Evolutionary conservation across 2,797 vertebrate species (phyloP), one percentile per base, ranked within the genome.

Genomic region (Lindbergichthys nudifrons): DNA sequence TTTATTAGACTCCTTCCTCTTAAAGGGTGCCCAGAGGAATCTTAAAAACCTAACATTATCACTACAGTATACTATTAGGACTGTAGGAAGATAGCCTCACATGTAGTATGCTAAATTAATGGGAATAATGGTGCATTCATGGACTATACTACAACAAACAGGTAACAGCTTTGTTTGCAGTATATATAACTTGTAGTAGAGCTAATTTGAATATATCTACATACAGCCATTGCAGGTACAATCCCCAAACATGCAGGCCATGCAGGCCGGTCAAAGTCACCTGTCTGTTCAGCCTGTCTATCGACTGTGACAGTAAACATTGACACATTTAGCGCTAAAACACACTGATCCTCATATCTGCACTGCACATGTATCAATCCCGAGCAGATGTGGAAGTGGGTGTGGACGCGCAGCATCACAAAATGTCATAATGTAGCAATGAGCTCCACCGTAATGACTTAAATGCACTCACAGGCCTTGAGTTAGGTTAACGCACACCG

Each of bases 381-480:
- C 73, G 72, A 30, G 71, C 83, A 54, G 81, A 75, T 75, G 88
- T 92, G 91, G 91, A 75, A 72, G 89, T 92, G 91, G 91, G 92
- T 91, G 92, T 93, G 91, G 92, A 92, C 90, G 60, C 76, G 83
- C 74, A 71, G 84, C 83, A 84, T 82, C 82, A 73, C 77, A 76
- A 64, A 81, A 70, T 75, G 81, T 73, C 79, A 85, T 60, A 65
- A 52, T 21, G 47, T 56, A 43, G 70, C 82, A n/a, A 68, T 19
- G 69, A 57, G 80, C 69, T 64, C 65, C 68, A 46, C 64, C 48
- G 68, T 46, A 45, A 52, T 21, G 62, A 73, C 52, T 66, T 5
- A 51, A 51, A 63, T 3, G 62, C 65, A 65, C 54, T 10, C 39
- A 43, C 43, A 63, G 77, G 85, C 75, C 82, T 3, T 75, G 56